phyloP scores from a whole-genome alignment of 2,888 invertebrate species.

The Diplazon laetatorius region DNA sequence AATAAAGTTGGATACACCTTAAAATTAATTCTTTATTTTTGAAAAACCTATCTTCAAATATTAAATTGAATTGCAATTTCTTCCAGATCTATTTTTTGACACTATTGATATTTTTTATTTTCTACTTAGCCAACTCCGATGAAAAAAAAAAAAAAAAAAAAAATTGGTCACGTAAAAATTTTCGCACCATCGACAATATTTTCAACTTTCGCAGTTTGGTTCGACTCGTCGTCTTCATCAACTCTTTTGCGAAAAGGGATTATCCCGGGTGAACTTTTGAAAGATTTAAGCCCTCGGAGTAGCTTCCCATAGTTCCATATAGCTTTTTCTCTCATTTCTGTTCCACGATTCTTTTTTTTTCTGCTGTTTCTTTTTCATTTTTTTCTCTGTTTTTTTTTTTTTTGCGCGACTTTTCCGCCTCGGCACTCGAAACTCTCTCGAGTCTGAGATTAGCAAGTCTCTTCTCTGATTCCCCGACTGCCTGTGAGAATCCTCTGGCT shows the following conservation, averaged over 20 bases:
- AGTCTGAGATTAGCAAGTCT: neutral
- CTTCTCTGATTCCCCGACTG: neutral
- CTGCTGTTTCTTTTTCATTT: neutral
- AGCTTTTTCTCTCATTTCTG: neutral
- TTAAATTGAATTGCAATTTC: too few species aligned
- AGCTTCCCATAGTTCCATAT: neutral
- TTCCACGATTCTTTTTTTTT: neutral
- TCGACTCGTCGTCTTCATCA: neutral
- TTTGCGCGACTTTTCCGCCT: constrained; percentile 8
- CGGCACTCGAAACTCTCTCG: neutral
- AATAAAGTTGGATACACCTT: too few species aligned
- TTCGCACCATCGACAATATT: neutral
- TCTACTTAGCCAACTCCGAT: too few species aligned
- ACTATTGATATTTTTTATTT: too few species aligned
- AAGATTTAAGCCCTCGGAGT: constrained; percentile 6
- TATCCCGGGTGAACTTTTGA: constrained; percentile 2
- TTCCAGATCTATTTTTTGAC: too few species aligned
- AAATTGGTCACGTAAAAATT: too few species aligned
- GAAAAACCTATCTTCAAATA: too few species aligned
- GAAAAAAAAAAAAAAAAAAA: too few species aligned
- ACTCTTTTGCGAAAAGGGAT: constrained; percentile 19
- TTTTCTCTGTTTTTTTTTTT: too few species aligned
- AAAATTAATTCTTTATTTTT: too few species aligned
- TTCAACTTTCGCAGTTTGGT: neutral
- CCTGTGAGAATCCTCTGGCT: constrained; percentile 3